Evolutionary conservation across 2,113 vertebrate genomes (phyloP), one percentile per base, ranked within the genome.

Genomic region (Ailurus styani): DNA sequence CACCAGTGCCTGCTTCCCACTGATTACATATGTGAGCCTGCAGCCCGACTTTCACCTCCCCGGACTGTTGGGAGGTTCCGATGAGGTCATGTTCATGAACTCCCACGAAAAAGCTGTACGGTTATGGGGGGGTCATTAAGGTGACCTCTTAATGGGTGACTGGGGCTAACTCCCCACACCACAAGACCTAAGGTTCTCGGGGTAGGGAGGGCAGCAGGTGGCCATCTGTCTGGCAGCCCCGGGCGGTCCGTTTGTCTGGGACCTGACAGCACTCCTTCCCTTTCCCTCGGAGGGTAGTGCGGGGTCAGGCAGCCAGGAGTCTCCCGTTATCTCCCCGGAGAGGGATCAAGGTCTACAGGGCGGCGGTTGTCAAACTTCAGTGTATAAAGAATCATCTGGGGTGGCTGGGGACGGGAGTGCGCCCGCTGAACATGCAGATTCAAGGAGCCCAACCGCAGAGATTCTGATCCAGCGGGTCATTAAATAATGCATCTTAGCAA

Each of bases 171-270:
- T 29, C n/a, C 20, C 34, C 55, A 47, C 2, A n/a, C 20, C 14
- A 7, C 15, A 64, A 91, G 31, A 40, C 31, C 3, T 4, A 4
- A 55, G n/a, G 25, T 47, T 79, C 42, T 73, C 10, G 62, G 47
- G 57, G 87, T n/a, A 60, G 83, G 55, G 23, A 40, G 83, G 42
- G 55, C 15, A 77, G 89, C 62, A 54, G 73, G 82, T 79, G 50
- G 55, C 45, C 45, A 54, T 40, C 89, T 72, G 52, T 37, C 91
- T 21, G 62, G 64, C 31, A 93, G 42, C 47, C 52, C 27, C 70
- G 78, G 64, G 10, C 17, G 78, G 73, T 79, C 68, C 25, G 29
- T 82, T 45, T 68, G 34, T 45, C 62, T 79, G 62, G 47, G 54
- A 73, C 50, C 60, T n/a, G 62, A 78, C 37, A 66, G 14, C 17